phyloP scores from a whole-genome alignment of 2,888 invertebrate genomes.

The Epinotia bilunana region DNA sequence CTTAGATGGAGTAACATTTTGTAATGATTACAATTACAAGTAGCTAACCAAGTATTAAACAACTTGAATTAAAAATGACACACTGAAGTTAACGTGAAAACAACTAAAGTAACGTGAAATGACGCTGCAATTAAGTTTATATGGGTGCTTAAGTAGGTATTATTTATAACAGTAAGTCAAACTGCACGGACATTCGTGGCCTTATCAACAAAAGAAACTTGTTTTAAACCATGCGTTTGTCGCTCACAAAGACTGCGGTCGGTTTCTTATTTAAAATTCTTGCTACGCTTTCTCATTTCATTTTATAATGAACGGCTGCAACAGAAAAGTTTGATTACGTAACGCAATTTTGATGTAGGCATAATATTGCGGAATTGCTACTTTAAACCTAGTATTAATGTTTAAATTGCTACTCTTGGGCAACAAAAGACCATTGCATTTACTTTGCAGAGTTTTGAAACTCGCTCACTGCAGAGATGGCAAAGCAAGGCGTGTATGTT shows the following conservation, averaged over 20 bases:
- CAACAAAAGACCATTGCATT: slow-evolving; percentile 28
- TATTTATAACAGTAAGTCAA: slow-evolving; percentile 60
- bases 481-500: background rate
- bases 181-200: slow-evolving; percentile 66
- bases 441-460: slow-evolving; percentile 18
- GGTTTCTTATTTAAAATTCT: slow-evolving; percentile 70
- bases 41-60: too few species aligned
- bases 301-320: slow-evolving; percentile 60
- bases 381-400: slow-evolving; percentile 35
- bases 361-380: slow-evolving; percentile 47
- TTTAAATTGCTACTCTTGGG: slow-evolving; percentile 35
- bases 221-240: slow-evolving; percentile 65
- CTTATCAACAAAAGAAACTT: slow-evolving; percentile 79
- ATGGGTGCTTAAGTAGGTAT: background rate
- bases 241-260: slow-evolving; percentile 61
- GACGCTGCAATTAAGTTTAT: slow-evolving; percentile 17
- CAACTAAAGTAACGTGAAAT: slow-evolving; percentile 1
- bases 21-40: background rate
- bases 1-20: background rate
- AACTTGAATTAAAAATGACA: too few species aligned
- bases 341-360: slow-evolving; percentile 56
- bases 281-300: slow-evolving; percentile 75
- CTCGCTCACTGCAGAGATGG: slow-evolving; percentile 19
- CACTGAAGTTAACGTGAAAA: background rate
- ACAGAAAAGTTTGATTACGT: slow-evolving; percentile 52